These are phyloP conservation scores for Spatula clypeata DNA, from an alignment of 2,797 vertebrate genomes.

Conservation along the genomic window DNA sequence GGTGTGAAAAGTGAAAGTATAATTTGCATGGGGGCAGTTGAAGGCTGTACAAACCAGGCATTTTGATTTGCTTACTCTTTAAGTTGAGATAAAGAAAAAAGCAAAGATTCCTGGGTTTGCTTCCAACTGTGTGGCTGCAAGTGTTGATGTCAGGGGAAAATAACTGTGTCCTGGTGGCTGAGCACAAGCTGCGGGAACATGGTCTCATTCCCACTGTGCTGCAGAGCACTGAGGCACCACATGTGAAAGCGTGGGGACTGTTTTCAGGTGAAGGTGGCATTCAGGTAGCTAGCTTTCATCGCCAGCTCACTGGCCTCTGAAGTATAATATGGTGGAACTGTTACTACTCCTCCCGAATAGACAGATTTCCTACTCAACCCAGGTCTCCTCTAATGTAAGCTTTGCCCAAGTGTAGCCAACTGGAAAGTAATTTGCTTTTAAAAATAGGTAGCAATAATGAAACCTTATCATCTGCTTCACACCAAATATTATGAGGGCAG, in stretches of 20 bases:
- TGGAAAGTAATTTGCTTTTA: conserved; percentile 11
- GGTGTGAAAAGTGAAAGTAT: not conserved
- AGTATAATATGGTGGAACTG: not conserved
- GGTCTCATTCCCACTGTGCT: not conserved
- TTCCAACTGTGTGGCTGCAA: not conserved
- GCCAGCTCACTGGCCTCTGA: not conserved
- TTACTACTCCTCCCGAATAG: not conserved
- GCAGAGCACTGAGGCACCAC: not conserved
- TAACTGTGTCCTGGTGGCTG: not conserved
- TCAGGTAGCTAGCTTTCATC: not conserved
- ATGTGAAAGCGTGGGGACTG: accelerated
- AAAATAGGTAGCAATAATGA: conserved; percentile 44
- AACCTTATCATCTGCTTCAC: conserved; percentile 40
- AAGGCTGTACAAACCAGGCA: not conserved
- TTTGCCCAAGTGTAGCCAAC: not conserved
- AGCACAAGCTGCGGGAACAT: accelerated
- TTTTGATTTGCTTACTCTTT: not conserved
- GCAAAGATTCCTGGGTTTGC: not conserved
- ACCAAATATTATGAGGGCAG: conserved; percentile 13
- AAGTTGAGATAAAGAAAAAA: not conserved
- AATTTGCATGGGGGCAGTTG: not conserved
- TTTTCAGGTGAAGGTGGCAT: not conserved
- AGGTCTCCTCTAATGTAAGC: not conserved
- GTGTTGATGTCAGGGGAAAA: not conserved
- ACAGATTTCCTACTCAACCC: not conserved